phyloP scores from a whole-genome alignment of 2,113 vertebrate genomes.

The Hemiscyllium ocellatum region DNA sequence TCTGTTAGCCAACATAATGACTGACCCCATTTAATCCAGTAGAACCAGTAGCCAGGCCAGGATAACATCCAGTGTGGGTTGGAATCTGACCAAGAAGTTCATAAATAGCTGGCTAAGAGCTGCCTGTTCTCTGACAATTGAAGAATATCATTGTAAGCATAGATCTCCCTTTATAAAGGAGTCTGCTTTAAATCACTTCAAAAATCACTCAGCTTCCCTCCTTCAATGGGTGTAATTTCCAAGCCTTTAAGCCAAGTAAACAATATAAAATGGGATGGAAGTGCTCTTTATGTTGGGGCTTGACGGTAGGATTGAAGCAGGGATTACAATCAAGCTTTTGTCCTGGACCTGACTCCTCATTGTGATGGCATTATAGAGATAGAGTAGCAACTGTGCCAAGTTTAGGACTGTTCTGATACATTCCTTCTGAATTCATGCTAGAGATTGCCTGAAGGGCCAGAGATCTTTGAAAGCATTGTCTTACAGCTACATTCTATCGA shows the following conservation, averaged over 20 bases:
- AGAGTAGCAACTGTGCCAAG: neutral
- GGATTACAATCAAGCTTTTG: neutral
- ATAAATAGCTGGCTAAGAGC: neutral
- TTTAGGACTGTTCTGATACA: neutral
- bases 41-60: neutral
- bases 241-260: neutral
- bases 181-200: neutral
- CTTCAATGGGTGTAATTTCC: neutral
- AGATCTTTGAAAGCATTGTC: neutral
- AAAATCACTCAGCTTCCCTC: neutral
- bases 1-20: neutral
- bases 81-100: neutral
- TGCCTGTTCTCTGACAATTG: neutral
- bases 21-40: neutral
- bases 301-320: neutral
- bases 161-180: neutral
- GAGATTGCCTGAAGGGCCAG: neutral
- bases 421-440: neutral
- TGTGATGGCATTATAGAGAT: neutral
- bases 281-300: neutral
- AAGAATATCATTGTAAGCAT: neutral
- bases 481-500: neutral
- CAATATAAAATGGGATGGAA: neutral
- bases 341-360: neutral
- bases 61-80: neutral